Evolutionary conservation across 53 echinoderm and acorn worm genomes (phyloP), one percentile per base, ranked within the genome.

Genomic region (Pentamera pediparva): DNA sequence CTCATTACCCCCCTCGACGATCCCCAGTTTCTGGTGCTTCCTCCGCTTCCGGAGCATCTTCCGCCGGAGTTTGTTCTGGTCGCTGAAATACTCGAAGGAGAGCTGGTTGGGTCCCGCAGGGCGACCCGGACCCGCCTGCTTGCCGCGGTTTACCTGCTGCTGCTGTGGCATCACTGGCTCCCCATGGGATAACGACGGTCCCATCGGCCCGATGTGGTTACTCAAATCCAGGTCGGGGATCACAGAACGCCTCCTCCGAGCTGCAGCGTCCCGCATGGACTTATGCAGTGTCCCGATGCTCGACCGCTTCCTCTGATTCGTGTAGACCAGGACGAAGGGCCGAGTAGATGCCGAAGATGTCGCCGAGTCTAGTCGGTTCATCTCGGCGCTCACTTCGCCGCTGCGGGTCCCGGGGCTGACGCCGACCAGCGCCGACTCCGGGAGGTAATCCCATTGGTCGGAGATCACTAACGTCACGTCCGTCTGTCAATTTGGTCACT

Each of bases 231-330:
- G 22, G 25, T 40, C 65, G 15, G 65, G 43, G 6, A 65, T 65
- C 10, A 65, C 19, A 18, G 65, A 65, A 24, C 65, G 40, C 41
- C 28, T 65, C 41, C 39, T 8, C 17, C 65, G 39, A 4, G 28
- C 2, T 3, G 13, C 65, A 15, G 65, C 39, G 10, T 41, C 39
- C 12, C 12, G 41, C 12, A 65, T 21, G 26, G 17, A 37, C 27
- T 20, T 65, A 10, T 65, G 65, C 19, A 65, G 41, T 10, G 65
- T 24, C 18, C 39, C 27, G 8, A 65, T 65, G 65, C 28, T 65
- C 15, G 43, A 24, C 8, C 65, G 65, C 15, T 65, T 29, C 39
- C 43, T 65, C 27, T 65, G 65, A 41, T 65, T 65, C 65, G 65
- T 40, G 43, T 65, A 65, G 12, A 65, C 30, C 7, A 65, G 65